These are phyloP conservation scores for Papio anubis DNA, from an alignment of 2,113 vertebrate genomes.

Conservation along the genomic window DNA sequence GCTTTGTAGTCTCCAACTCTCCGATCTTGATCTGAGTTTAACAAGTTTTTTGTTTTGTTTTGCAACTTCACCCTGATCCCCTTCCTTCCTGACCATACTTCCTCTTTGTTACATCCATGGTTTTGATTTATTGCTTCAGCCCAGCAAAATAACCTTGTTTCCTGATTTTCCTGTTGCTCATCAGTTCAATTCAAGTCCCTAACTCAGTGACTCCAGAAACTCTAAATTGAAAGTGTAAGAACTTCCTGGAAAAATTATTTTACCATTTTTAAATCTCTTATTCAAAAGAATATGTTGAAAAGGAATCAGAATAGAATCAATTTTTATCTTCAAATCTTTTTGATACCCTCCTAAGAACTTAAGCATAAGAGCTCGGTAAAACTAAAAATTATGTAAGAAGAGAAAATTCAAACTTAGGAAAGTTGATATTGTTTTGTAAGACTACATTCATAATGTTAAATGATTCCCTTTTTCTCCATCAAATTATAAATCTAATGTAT, in stretches of 20 bases:
- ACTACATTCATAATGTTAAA: neutral
- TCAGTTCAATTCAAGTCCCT: neutral
- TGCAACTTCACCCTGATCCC: neutral
- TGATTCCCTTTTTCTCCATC: neutral
- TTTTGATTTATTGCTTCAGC: neutral
- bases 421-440: neutral
- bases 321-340: constrained; percentile 13
- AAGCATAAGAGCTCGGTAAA: neutral
- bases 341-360: neutral
- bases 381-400: neutral
- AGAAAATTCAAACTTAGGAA: neutral
- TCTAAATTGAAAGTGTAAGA: neutral
- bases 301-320: neutral
- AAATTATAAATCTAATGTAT: neutral
- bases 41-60: neutral
- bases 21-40: neutral
- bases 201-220: neutral
- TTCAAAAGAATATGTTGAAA: neutral
- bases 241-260: neutral
- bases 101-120: neutral
- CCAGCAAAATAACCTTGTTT: neutral
- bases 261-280: neutral
- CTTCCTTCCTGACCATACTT: neutral
- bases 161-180: neutral
- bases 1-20: neutral